Conservation (phyloP, 2,113 vertebrate species). For the Anoplopoma fimbria region DNA sequence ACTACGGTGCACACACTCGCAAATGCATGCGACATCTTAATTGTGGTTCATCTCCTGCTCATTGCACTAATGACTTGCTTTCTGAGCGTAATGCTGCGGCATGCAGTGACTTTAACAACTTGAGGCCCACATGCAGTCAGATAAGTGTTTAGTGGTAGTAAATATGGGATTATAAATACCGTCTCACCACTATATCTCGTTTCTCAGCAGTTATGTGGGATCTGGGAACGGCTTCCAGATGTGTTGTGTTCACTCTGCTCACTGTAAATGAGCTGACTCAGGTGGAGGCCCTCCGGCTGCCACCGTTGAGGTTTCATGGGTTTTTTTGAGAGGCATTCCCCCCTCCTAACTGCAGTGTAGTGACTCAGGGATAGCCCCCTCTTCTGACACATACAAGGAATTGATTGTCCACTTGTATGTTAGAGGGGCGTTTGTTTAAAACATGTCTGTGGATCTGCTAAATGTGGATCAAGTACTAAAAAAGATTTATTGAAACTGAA, state of each 20-base stretch:
- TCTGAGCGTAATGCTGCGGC: slow-evolving; percentile 52
- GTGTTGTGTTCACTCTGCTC: slow-evolving; percentile 49
- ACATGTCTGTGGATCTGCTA: background rate
- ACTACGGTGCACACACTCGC: slow-evolving; percentile 29
- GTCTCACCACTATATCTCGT: slow-evolving; percentile 71
- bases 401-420: background rate
- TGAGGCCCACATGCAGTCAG: slow-evolving; percentile 71
- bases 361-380: slow-evolving; percentile 28
- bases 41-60: slow-evolving; percentile 57
- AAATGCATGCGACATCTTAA: slow-evolving; percentile 51
- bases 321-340: slow-evolving; percentile 26
- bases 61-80: slow-evolving; percentile 67
- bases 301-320: slow-evolving; percentile 11
- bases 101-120: slow-evolving; percentile 74
- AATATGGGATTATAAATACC: slow-evolving; percentile 76
- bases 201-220: slow-evolving; percentile 75
- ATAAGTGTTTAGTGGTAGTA: slow-evolving; percentile 73
- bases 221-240: slow-evolving; percentile 76
- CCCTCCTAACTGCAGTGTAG: background rate
- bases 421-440: background rate
- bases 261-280: slow-evolving; percentile 75
- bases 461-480: background rate
- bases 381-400: slow-evolving; percentile 22
- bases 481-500: background rate
- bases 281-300: slow-evolving; percentile 65